Percentiles rank a stretch among this genome's conserved stretches.
These are phyloP conservation scores for Macropis europaea DNA, from an alignment of 2,888 invertebrate species.

Conservation along the genomic window DNA sequence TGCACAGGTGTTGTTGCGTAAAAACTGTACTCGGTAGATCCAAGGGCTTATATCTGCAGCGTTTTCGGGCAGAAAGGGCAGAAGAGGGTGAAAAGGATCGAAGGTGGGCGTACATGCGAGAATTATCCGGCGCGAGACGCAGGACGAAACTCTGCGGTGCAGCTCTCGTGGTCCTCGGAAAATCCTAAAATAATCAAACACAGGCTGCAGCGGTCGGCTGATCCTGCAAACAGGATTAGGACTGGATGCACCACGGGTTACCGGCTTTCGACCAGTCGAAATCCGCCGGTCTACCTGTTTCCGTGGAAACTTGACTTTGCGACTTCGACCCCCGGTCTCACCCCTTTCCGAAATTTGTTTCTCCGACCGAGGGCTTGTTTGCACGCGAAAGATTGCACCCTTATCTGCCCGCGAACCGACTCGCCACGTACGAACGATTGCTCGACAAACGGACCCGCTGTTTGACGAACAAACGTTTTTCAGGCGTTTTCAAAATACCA, in stretches of 20 bases:
- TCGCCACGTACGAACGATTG: conserved; percentile 30
- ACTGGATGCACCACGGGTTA: conserved; percentile 24
- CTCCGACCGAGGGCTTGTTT: conserved; percentile 15
- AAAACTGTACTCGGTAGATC: no score
- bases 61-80: not conserved
- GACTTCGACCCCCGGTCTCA: conserved; percentile 8
- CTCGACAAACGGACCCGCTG: not conserved
- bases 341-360: conserved; percentile 41
- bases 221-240: conserved; percentile 64
- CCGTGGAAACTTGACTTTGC: conserved; percentile 55
- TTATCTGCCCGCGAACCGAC: conserved; percentile 24
- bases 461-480: conserved; percentile 23
- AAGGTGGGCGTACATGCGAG: conserved; percentile 36
- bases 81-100: conserved; percentile 20
- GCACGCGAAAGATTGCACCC: not conserved
- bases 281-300: conserved; percentile 35
- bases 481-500: conserved; percentile 24
- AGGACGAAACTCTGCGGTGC: conserved; percentile 10
- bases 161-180: conserved; percentile 17
- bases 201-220: conserved; percentile 19
- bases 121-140: conserved; percentile 7
- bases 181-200: conserved; percentile 66
- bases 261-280: not conserved
- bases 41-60: not conserved
- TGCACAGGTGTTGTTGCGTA: no score